These are phyloP conservation scores for Drosophila borborema DNA, from an alignment of 2,888 invertebrate species.

Conservation along the genomic window DNA sequence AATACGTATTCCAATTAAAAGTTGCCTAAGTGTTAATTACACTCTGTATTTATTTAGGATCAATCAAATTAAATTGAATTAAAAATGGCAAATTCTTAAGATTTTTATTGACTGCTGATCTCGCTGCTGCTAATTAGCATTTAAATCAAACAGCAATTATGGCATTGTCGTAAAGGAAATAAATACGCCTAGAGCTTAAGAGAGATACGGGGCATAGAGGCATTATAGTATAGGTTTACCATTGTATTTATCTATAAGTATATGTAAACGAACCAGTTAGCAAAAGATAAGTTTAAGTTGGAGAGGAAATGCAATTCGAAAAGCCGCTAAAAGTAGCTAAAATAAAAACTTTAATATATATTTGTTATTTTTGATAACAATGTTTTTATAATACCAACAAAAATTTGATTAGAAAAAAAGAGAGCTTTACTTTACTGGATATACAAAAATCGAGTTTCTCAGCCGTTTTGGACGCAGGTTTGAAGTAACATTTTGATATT, in stretches of 20 bases:
- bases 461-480: background rate
- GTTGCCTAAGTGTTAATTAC: slow-evolving; percentile 26
- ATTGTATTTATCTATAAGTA: background rate
- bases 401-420: background rate
- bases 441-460: background rate
- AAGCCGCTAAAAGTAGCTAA: too few species aligned
- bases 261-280: background rate
- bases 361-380: background rate
- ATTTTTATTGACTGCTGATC: slow-evolving; percentile 19
- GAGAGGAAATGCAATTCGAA: background rate
- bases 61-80: slow-evolving; percentile 38
- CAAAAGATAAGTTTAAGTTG: background rate
- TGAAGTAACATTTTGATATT: background rate
- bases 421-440: background rate
- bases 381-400: background rate
- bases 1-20: slow-evolving; percentile 1
- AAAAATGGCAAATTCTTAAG: slow-evolving; percentile 12
- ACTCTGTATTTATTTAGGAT: slow-evolving; percentile 30
- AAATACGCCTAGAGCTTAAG: slow-evolving; percentile 15
- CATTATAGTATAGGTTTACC: background rate
- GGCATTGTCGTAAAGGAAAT: slow-evolving; percentile 30
- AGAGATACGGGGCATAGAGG: background rate
- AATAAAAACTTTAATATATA: too few species aligned
- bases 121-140: slow-evolving; percentile 33
- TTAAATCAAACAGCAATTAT: slow-evolving; percentile 34